A percentile compares a stretch with the other conserved stretches of the same genome.
These are phyloP conservation scores for Drosophila leontia DNA, from an alignment of 1,140 invertebrate genomes.

Conservation along the genomic window DNA sequence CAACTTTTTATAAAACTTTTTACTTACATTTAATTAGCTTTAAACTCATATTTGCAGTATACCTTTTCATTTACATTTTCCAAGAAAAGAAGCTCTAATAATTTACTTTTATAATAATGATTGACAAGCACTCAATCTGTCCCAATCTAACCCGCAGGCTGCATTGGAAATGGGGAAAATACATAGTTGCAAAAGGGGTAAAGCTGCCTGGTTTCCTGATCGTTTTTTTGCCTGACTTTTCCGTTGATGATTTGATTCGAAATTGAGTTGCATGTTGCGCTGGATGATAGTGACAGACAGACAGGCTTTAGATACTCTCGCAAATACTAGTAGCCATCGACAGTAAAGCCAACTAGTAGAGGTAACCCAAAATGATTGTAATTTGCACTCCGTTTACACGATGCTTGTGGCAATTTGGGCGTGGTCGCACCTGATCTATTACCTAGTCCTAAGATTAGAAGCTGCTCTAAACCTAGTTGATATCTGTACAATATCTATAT, in stretches of 20 bases:
- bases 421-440: slow-evolving; percentile 57
- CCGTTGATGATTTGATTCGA: slow-evolving; percentile 51
- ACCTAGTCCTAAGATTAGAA: slow-evolving; percentile 56
- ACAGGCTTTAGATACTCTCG: slow-evolving; percentile 29
- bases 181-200: slow-evolving; percentile 2
- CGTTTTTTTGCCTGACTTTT: slow-evolving; percentile 44
- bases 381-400: slow-evolving; percentile 75
- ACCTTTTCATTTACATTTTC: not conserved
- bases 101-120: slow-evolving; percentile 52
- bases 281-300: slow-evolving; percentile 22
- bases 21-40: not conserved
- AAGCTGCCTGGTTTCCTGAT: slow-evolving; percentile 58
- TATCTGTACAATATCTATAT: slow-evolving; percentile 29
- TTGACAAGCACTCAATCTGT: slow-evolving; percentile 57
- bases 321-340: slow-evolving; percentile 52
- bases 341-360: slow-evolving; percentile 28
- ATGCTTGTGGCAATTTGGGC: slow-evolving; percentile 52
- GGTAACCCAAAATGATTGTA: slow-evolving; percentile 62
- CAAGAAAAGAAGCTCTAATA: slow-evolving; percentile 15
- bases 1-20: not conserved
- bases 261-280: slow-evolving; percentile 77
- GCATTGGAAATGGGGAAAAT: slow-evolving; percentile 5
- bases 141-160: slow-evolving; percentile 26
- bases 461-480: slow-evolving; percentile 28
- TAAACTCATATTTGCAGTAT: not conserved